A percentile compares a stretch with the other conserved stretches of the same genome.
These are phyloP conservation scores for Danio choprae DNA, from an alignment of 2,797 vertebrate species.

Conservation along the genomic window DNA sequence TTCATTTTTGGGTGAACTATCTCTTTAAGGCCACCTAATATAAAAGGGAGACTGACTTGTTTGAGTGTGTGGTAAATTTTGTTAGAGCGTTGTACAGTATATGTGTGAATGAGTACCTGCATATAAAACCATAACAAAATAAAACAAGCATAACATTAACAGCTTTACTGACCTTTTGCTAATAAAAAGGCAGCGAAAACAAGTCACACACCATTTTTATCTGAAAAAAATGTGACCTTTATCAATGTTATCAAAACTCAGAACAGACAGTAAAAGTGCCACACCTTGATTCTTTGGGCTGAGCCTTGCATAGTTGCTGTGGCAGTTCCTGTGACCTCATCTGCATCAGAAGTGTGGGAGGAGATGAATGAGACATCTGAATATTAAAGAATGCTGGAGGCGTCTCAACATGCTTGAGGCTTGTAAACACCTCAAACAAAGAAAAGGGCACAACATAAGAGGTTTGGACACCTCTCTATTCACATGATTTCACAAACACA, in stretches of 20 bases:
- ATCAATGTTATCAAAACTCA: no score
- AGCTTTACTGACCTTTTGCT: not conserved
- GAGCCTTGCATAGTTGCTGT: not conserved
- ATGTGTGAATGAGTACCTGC: not conserved
- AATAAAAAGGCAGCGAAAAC: not conserved
- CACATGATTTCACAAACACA: not conserved
- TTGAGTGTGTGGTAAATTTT: not conserved
- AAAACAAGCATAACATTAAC: not conserved
- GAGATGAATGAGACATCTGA: not conserved
- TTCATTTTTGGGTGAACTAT: no score
- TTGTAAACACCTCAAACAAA: not conserved
- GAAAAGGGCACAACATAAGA: not conserved
- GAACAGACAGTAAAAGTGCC: not conserved
- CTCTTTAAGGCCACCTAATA: no score
- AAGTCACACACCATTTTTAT: not conserved
- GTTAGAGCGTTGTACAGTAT: not conserved
- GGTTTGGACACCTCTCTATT: not conserved
- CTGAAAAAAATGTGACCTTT: not conserved
- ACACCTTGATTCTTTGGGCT: constrained; percentile 5
- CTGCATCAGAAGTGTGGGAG: not conserved
- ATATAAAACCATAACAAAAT: not conserved
- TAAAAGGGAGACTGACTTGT: no score
- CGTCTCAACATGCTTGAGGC: not conserved
- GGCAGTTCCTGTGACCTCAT: not conserved
- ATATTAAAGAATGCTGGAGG: not conserved